Percentiles rank a stretch among this genome's conserved stretches.
phyloP scores from a whole-genome alignment of 1,140 invertebrate genomes.

The Drosophila suzukii region DNA sequence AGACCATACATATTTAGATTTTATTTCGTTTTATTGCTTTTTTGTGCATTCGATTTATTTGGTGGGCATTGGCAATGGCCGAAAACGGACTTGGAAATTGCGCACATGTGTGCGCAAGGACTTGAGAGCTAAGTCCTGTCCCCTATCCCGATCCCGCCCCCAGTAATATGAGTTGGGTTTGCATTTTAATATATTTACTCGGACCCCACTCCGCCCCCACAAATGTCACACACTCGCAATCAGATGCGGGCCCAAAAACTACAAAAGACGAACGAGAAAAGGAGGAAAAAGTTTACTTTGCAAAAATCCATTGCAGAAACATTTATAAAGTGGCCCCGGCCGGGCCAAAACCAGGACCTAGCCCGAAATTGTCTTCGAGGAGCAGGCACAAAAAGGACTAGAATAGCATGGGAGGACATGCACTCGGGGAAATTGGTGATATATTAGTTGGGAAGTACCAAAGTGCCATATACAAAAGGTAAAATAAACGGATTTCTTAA shows the following conservation, averaged over 20 bases:
- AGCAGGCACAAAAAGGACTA: conserved; percentile 47
- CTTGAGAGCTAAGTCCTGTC: conserved; percentile 51
- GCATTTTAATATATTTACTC: conserved; percentile 81
- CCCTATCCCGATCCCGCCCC: neutral
- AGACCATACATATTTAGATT: conserved; percentile 76
- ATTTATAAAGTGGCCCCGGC: conserved; percentile 79
- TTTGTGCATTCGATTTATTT: conserved; percentile 83
- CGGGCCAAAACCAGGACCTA: conserved; percentile 11
- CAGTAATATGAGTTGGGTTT: conserved; percentile 81
- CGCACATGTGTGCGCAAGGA: conserved; percentile 81
- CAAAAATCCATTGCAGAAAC: conserved; percentile 80
- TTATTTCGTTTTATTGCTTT: conserved; percentile 83
- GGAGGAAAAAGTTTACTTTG: conserved; percentile 80
- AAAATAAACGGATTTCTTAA: no score
- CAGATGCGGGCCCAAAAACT: conserved; percentile 76
- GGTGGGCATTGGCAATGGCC: conserved; percentile 72
- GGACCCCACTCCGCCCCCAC: conserved; percentile 23
- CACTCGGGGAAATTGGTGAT: neutral
- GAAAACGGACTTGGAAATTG: conserved; percentile 81
- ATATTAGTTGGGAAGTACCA: no score
- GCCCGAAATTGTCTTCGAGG: conserved; percentile 48
- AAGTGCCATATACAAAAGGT: no score
- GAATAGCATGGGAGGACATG: conserved; percentile 46
- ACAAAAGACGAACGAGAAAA: conserved; percentile 64
- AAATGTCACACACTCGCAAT: conserved; percentile 78